phyloP scores from a whole-genome alignment of 2,888 invertebrate genomes.

The Dermolepida albohirtum region DNA sequence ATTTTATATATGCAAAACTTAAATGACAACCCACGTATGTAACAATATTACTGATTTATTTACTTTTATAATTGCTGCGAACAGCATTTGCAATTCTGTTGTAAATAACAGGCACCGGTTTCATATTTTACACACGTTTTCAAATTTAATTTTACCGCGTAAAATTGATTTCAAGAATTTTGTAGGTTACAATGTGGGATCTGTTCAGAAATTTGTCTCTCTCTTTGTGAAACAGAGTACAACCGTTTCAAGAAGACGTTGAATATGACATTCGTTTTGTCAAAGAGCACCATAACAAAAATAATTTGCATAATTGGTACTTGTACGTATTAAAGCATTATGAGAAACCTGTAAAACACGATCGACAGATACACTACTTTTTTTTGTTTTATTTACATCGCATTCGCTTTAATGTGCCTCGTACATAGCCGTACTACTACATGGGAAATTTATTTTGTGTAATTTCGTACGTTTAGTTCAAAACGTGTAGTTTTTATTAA shows the following conservation, averaged over 20 bases:
- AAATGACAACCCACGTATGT: too few relatives aligned
- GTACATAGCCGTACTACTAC: background rate
- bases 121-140: too few relatives aligned
- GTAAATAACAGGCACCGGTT: too few relatives aligned
- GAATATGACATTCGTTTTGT: slow-evolving; percentile 11
- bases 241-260: background rate
- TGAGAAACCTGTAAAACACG: slow-evolving; percentile 11
- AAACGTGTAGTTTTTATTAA: background rate
- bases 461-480: slow-evolving; percentile 7
- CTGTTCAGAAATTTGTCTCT: too few relatives aligned
- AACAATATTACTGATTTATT: too few relatives aligned
- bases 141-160: too few relatives aligned
- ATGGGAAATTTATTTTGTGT: slow-evolving; percentile 3
- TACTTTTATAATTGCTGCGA: too few relatives aligned
- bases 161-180: too few relatives aligned
- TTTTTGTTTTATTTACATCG: slow-evolving; percentile 2
- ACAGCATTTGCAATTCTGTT: too few relatives aligned
- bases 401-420: background rate
- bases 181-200: too few relatives aligned
- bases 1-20: too few relatives aligned
- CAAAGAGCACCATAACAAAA: slow-evolving; percentile 1
- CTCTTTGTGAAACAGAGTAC: too few relatives aligned
- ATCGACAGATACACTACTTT: slow-evolving; percentile 2
- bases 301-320: slow-evolving; percentile 27
- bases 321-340: background rate